Evolutionary conservation across 1,140 invertebrate genomes (phyloP).

Genomic region (Microplitis demolitor): DNA sequence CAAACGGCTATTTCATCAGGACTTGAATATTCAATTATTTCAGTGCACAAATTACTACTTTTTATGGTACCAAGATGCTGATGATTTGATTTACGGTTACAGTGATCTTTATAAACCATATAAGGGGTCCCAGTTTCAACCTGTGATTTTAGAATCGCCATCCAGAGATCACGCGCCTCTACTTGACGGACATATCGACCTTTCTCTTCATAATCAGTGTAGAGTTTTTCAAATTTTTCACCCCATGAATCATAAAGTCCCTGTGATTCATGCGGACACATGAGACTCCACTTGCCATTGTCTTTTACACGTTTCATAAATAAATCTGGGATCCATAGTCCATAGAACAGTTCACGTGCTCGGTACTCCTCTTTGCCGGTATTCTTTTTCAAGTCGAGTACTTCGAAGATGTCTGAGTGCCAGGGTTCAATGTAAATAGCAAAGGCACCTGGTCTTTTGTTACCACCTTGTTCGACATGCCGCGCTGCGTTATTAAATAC

Average conservation of each 20-base stretch:
- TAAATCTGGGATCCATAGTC: conserved; percentile 97
- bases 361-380: conserved; percentile 81
- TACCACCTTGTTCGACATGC: conserved; percentile 98
- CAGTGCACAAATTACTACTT: conserved; percentile 97
- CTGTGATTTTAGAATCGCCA: conserved; percentile 92
- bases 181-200: conserved; percentile 77
- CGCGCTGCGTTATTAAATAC: conserved; percentile 96
- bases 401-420: conserved; percentile 98
- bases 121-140: conserved; percentile 98
- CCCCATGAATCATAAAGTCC: conserved; percentile 92
- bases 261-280: conserved; percentile 95
- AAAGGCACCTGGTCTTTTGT: conserved; percentile 96
- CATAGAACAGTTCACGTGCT: conserved; percentile 97
- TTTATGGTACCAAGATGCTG: conserved; percentile 98
- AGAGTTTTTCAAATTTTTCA: conserved; percentile 91
- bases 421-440: conserved; percentile 99
- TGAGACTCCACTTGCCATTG: conserved; percentile 89
- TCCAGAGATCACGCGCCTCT: conserved; percentile 89
- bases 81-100: conserved; percentile 97
- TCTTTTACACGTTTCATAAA: conserved; percentile 96
- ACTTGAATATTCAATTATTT: conserved; percentile 93
- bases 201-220: conserved; percentile 87
- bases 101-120: conserved; percentile 97
- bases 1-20: conserved; percentile 96
- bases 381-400: conserved; percentile 94